phyloP scores from a whole-genome alignment of 2,113 vertebrate species.

The Sigmodon hispidus region DNA sequence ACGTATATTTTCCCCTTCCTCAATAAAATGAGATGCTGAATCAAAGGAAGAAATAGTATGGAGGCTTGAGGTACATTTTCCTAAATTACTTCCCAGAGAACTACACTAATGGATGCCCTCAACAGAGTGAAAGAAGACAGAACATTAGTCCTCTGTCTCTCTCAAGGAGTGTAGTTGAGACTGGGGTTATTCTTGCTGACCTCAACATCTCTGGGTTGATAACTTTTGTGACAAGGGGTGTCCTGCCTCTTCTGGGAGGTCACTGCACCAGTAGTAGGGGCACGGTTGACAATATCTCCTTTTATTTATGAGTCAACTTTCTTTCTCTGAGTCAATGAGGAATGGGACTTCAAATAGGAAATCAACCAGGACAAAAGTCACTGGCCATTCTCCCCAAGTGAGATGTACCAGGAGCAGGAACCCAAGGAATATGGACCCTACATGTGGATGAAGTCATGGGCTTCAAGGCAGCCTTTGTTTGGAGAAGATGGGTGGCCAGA shows the following conservation, averaged over 20 bases:
- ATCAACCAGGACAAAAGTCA: not conserved
- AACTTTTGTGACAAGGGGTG: too few relatives aligned
- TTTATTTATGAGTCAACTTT: not conserved
- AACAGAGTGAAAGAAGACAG: not conserved
- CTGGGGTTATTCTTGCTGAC: not conserved
- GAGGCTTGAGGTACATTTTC: not conserved
- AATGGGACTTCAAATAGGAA: not conserved
- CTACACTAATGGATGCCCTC: not conserved
- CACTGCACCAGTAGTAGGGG: not conserved
- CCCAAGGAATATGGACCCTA: fast-evolving
- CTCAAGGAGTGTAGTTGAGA: not conserved
- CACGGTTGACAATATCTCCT: not conserved
- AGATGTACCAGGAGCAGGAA: not conserved
- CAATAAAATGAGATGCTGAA: not conserved
- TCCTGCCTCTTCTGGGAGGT: not conserved
- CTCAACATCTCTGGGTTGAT: not conserved
- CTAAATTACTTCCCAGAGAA: not conserved
- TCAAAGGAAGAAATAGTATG: not conserved
- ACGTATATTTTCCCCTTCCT: not conserved
- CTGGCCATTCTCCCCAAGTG: not conserved
- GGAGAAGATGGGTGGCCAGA: fast-evolving
- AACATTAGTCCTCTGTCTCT: not conserved
- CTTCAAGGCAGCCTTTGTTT: not conserved
- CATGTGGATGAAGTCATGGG: fast-evolving
- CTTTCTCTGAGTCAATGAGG: not conserved